phyloP scores from a whole-genome alignment of 2,888 invertebrate species.

The Drosophila setosimentum region DNA sequence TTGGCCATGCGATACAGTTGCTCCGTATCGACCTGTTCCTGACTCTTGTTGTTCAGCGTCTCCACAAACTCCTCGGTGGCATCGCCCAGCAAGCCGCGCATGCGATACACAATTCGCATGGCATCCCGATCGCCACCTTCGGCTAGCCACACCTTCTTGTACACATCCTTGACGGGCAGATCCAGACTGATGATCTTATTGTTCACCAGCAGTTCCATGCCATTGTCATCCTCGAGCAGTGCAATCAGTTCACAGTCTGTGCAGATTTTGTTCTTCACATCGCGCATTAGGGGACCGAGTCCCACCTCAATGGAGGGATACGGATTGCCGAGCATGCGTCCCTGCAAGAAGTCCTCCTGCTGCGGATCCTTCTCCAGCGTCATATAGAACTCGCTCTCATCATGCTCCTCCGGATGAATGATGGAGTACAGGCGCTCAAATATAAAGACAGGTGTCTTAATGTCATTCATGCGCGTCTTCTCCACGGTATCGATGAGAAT shows the following conservation, averaged over 20 bases:
- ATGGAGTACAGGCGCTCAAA: conserved; percentile 98
- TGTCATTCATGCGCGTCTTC: conserved; percentile 95
- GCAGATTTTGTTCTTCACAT: conserved; percentile 99
- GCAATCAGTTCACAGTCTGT: conserved; percentile 99
- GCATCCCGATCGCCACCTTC: conserved; percentile 97
- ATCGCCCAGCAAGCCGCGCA: conserved; percentile 98
- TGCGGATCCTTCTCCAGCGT: conserved; percentile 99
- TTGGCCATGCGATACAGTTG: conserved; percentile 96
- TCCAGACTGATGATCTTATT: conserved; percentile 99
- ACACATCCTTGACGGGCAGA: conserved; percentile 96
- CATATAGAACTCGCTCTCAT: conserved; percentile 98
- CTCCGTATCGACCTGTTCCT: conserved; percentile 95
- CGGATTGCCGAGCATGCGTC: conserved; percentile 99
- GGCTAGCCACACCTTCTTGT: conserved; percentile 93
- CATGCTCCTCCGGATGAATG: conserved; percentile 98
- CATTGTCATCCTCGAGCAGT: conserved; percentile 98
- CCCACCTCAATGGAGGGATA: conserved; percentile 97
- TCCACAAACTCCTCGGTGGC: conserved; percentile 99
- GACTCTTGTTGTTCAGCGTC: conserved; percentile 94
- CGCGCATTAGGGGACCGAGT: conserved; percentile 98
- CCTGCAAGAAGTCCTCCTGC: conserved; percentile 98
- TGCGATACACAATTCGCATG: conserved; percentile 98
- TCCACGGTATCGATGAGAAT: conserved; percentile 98
- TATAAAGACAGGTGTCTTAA: conserved; percentile 98
- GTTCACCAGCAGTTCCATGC: conserved; percentile 98